phyloP scores from a whole-genome alignment of 2,797 vertebrate genomes.

The Channa striata region DNA sequence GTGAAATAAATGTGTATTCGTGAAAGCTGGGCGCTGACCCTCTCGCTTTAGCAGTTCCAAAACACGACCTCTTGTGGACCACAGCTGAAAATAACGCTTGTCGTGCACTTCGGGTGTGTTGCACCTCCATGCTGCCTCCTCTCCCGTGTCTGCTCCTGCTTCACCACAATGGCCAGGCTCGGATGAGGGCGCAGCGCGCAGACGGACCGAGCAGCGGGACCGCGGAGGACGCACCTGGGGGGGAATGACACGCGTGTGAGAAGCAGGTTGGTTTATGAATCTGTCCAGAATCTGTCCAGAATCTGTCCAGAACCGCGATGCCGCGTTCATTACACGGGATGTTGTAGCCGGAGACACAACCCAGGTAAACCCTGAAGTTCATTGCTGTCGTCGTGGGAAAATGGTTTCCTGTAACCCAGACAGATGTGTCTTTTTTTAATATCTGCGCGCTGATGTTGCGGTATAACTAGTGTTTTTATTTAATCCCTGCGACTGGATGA shows the following conservation, averaged over 20 bases:
- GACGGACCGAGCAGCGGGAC: conserved; percentile 32
- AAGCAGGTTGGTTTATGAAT: conserved; percentile 62
- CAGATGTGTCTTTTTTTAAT: conserved; percentile 12
- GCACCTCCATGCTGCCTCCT: conserved; percentile 65
- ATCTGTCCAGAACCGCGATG: conserved; percentile 3
- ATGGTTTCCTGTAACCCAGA: conserved; percentile 43
- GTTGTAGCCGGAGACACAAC: conserved; percentile 42
- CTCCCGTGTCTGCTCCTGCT: conserved; percentile 55
- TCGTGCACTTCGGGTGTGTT: conserved; percentile 22
- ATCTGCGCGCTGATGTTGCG: neutral
- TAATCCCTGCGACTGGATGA: neutral
- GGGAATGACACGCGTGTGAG: conserved; percentile 43
- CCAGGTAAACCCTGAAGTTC: conserved; percentile 69
- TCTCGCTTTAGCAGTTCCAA: neutral
- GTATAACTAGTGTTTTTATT: neutral
- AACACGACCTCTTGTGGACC: conserved; percentile 66
- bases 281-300: neutral
- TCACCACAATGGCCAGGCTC: conserved; percentile 69
- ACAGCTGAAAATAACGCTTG: neutral
- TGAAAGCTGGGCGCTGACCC: neutral
- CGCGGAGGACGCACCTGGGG: conserved; percentile 6
- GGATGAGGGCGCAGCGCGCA: conserved; percentile 50
- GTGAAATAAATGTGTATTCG: too few relatives aligned
- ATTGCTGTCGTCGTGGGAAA: conserved; percentile 46
- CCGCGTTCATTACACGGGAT: conserved; percentile 3